Percentiles rank a stretch among this genome's conserved stretches.
phyloP scores from a whole-genome alignment of 2,797 vertebrate genomes.

The Bradypus variegatus region DNA sequence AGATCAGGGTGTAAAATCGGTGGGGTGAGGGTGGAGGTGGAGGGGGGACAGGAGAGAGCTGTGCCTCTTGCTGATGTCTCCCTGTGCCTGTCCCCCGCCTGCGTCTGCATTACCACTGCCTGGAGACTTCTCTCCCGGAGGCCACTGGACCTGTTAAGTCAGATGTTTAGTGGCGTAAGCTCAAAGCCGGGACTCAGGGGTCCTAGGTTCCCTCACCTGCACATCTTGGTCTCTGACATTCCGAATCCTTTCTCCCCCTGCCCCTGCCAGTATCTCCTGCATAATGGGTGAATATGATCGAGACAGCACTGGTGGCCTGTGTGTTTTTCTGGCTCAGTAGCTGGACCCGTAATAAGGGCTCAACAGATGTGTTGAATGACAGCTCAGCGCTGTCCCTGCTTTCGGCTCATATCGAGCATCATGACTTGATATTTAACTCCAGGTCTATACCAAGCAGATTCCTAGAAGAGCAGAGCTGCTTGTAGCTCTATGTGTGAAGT shows the following conservation, averaged over 20 bases:
- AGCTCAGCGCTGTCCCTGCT: background rate
- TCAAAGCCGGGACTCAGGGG: background rate
- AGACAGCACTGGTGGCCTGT: background rate
- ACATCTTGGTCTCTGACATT: background rate
- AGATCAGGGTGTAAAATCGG: background rate
- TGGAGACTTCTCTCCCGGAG: background rate
- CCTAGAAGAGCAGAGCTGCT: background rate
- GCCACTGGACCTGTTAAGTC: background rate
- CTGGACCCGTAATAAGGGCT: background rate
- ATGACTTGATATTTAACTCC: background rate
- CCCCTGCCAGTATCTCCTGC: too few relatives aligned
- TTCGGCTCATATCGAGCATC: background rate
- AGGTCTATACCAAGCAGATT: background rate
- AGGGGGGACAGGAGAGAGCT: background rate
- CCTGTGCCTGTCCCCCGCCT: too few relatives aligned
- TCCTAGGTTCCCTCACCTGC: background rate
- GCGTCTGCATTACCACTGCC: fast-evolving
- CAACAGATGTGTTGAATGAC: too few relatives aligned
- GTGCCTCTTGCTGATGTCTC: background rate
- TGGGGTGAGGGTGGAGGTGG: background rate
- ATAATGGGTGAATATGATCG: background rate
- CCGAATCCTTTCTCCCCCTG: background rate
- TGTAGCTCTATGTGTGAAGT: background rate
- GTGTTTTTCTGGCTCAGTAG: background rate
- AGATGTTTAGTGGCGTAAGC: background rate